Base-by-base conservation (phyloP, 2,797 vertebrate genomes). In the Hemibagrus guttatus region DNA sequence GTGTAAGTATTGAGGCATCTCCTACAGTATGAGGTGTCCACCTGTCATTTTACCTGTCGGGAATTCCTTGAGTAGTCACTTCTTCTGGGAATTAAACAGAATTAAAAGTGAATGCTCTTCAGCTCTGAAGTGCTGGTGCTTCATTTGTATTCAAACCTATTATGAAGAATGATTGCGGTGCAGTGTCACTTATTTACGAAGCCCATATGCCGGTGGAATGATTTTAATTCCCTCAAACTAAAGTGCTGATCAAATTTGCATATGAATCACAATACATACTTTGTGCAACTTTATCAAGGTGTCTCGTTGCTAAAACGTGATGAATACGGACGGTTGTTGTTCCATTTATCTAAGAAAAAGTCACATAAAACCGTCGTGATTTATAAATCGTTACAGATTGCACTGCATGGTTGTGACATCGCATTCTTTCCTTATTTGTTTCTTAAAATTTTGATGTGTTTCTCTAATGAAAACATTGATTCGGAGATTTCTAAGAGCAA, bases 141-240 rank as follows among this genome's bases (percentile, higher is more conserved):
- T 81, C 1, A 81, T 81, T 81, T 63, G 79, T 49, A 63, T 81
- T 81, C 79, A 81, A 6, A 28, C 79, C 14, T 46, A 81, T 28
- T 81, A 64, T 64, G 39, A 64, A 81, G 59, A 64, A 49, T 49
- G 26, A 17, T 6, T 52, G 16, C 17, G 13, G 26, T 13, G 6
- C 16, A 19, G 16, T 23, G 14, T 11, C 39, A 63, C 79, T 63
- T 63, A 49, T 64, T 81, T 64, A 81, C 17, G 16, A 64, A 81
- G 61, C 59, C 23, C 80, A 31, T 28, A 81, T 31, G 39, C 61
- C 26, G 28, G 61, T 49, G 42, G 61, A 81, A 52, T 49, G 61
- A 66, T 28, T 28, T 52, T 12, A 49, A 81, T 66, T 31, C 13
- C 61, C 42, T 52, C 61, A 31, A 49, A 81, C 26, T 28, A 19